Percentiles rank a stretch among this genome's conserved stretches.
These are phyloP conservation scores for Herpailurus yagouaroundi DNA, from an alignment of 2,113 vertebrate genomes.

Conservation along the genomic window DNA sequence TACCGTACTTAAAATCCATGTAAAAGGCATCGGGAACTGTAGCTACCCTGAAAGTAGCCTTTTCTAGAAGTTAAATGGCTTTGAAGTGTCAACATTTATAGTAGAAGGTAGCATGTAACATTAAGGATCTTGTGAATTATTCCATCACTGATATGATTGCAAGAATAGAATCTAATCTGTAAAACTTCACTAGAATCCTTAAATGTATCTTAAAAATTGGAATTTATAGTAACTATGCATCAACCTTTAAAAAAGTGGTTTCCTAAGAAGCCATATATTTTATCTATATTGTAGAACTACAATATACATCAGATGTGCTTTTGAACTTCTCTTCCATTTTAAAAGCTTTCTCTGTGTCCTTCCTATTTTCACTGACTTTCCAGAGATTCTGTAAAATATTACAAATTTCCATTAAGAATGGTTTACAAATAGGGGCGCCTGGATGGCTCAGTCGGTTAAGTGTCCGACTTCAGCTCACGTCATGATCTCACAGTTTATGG, in stretches of 20 bases:
- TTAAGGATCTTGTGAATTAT: neutral
- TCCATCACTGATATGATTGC: neutral
- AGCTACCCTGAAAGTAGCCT: neutral
- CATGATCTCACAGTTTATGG: too few relatives aligned
- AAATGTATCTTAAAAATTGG: constrained; percentile 46
- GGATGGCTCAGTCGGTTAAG: too few relatives aligned
- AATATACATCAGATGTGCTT: neutral
- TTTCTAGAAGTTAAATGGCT: constrained; percentile 59
- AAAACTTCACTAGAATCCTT: constrained; percentile 10
- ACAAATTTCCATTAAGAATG: neutral
- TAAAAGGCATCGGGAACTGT: neutral
- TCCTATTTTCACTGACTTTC: neutral
- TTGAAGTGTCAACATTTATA: constrained; percentile 47
- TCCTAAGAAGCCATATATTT: neutral
- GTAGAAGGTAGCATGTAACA: neutral
- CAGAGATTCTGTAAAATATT: neutral
- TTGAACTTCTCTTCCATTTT: neutral
- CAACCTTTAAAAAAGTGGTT: constrained; percentile 31
- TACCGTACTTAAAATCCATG: neutral
- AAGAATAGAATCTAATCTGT: constrained; percentile 13
- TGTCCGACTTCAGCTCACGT: too few relatives aligned
- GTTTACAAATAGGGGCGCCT: neutral
- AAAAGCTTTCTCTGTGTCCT: neutral
- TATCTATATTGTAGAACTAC: neutral
- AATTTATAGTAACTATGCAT: constrained; percentile 26